Conservation (phyloP, 2,888 invertebrate genomes). For the Operophtera brumata region DNA sequence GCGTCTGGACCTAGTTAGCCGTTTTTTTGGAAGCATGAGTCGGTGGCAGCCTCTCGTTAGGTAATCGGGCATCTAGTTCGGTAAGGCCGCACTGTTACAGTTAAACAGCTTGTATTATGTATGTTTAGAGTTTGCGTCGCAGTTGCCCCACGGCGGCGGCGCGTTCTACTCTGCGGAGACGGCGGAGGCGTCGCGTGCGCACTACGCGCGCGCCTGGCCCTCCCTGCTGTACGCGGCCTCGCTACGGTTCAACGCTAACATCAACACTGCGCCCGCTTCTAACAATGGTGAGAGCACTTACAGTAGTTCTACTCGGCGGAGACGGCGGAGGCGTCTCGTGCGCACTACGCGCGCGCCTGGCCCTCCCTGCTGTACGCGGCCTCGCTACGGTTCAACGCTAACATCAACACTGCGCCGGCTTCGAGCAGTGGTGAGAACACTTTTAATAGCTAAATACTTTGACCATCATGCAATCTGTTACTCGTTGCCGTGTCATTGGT, state of each 20-base stretch:
- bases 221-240: slow-evolving; percentile 96
- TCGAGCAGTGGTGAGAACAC: slow-evolving; percentile 23
- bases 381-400: slow-evolving; percentile 83
- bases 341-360: slow-evolving; percentile 96
- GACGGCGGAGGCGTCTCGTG: slow-evolving; percentile 95
- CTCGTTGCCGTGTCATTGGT: too few relatives aligned
- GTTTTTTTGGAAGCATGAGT: too few relatives aligned
- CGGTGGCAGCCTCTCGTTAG: too few relatives aligned
- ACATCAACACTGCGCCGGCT: slow-evolving; percentile 36
- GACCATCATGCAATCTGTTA: too few relatives aligned
- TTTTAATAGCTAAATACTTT: too few relatives aligned
- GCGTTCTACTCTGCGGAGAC: slow-evolving; percentile 99
- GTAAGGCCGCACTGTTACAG: too few relatives aligned
- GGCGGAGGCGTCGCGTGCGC: slow-evolving; percentile 94
- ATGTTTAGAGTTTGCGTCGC: slow-evolving; percentile 90
- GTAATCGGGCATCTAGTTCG: too few relatives aligned
- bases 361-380: slow-evolving; percentile 97
- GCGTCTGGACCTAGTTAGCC: too few relatives aligned
- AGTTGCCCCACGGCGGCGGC: slow-evolving; percentile 96
- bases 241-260: slow-evolving; percentile 79
- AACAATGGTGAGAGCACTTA: slow-evolving; percentile 27
- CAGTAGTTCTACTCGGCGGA: slow-evolving; percentile 98
- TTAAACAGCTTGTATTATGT: too few relatives aligned
- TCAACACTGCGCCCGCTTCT: slow-evolving; percentile 33
- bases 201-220: slow-evolving; percentile 97